Base-by-base conservation (phyloP, 2,888 invertebrate genomes). In the Pachycephus smyrnensis region DNA sequence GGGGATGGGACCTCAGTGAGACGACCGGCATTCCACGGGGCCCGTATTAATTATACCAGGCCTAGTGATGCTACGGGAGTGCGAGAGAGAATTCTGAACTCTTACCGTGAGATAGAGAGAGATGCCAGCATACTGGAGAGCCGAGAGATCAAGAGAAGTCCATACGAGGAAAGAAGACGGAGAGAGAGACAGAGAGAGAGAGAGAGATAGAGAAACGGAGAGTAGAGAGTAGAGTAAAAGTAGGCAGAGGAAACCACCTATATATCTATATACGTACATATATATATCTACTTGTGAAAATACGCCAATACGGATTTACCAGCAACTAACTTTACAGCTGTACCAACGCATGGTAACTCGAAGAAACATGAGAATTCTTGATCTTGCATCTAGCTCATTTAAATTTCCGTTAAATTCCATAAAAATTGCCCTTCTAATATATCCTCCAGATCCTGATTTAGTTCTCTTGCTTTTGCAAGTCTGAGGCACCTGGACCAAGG, bases 41-140 rank as follows among this genome's bases (percentile, higher is more conserved):
- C 89, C 89, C 88, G 90, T 90, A 91, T 91, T 91, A 91, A 91
- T 91, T 91, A 91, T 91, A 91, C 89, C 87, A 86, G 88, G 86
- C 85, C 83, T 81, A 84, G 84, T 86, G 88, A 89, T 88, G 87
- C 85, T 85, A 78, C 84, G 84, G 82, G 75, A 87, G 89, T 81
- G 85, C 83, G 85, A 88, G 86, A 81, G 88, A 88, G 87, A 87
- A 80, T 71, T 35, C 55, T 80, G 36, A 37, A 68, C 55, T 35
- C 36, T 75, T n/a, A 55, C 71, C n/a, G n/a, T 36, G 74, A 69
- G 12, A 35, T 30, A 40, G 71, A 71, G 40, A 75, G 74, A 71
- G 69, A 40, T 15, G 40, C 15, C 6, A 15, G 15, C 15, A 40
- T 40, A 40, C 40, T 40, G 40, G 40, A 40, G 40, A 40, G 37